A percentile compares a stretch with the other conserved stretches of the same genome.
Evolutionary conservation across 2,888 invertebrate genomes (phyloP).

Genomic region (Drosophila algonquin): DNA sequence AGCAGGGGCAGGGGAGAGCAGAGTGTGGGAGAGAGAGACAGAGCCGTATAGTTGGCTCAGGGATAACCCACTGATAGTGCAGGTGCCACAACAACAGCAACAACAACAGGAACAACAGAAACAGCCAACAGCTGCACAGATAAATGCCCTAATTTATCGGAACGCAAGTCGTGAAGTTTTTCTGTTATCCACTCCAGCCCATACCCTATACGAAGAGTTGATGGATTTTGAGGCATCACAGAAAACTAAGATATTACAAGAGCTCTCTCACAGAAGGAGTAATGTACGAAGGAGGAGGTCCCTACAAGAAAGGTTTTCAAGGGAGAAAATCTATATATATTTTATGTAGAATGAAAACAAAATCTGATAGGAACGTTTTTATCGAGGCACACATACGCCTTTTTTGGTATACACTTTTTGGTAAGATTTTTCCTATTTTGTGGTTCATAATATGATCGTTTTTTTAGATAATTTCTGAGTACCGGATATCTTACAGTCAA

Average conservation of each 20-base stretch:
- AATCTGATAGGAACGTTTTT: no score
- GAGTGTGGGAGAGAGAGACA: not conserved
- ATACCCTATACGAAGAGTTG: not conserved
- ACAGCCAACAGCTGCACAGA: constrained; percentile 65
- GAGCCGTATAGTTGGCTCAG: constrained; percentile 1
- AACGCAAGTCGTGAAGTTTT: constrained; percentile 38
- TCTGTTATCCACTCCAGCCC: constrained; percentile 7
- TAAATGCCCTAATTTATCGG: constrained; percentile 72
- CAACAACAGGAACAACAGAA: constrained; percentile 30
- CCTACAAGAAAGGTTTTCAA: no score
- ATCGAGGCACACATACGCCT: no score
- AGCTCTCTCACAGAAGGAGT: no score
- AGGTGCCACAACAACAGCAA: constrained; percentile 65
- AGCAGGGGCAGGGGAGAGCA: constrained; percentile 3
- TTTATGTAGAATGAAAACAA: no score
- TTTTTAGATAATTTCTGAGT: no score
- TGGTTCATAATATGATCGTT: no score
- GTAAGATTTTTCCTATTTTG: no score
- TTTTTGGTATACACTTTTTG: no score
- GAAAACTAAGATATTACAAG: not conserved
- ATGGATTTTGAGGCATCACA: not conserved
- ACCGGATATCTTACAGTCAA: no score
- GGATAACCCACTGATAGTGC: constrained; percentile 58
- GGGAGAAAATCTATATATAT: no score
- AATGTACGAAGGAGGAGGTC: no score